phyloP scores from a whole-genome alignment of 2,797 vertebrate genomes.

The Leptoclinus maculatus region DNA sequence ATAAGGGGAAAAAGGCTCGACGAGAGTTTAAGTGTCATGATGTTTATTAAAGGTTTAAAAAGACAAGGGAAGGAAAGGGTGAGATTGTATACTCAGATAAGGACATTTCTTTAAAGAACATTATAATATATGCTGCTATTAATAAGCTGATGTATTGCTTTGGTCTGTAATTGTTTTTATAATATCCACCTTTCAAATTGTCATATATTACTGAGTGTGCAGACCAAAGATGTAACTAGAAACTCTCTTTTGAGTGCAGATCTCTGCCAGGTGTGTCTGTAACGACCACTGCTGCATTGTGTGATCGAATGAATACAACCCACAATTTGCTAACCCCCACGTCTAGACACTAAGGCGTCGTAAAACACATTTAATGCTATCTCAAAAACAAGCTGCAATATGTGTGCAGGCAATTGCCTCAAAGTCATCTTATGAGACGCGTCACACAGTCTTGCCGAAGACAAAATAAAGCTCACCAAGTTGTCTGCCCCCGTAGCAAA shows the following conservation, averaged over 20 bases:
- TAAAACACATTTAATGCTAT: neutral
- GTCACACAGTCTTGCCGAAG: neutral
- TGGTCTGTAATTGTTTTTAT: neutral
- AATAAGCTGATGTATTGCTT: neutral
- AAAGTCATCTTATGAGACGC: neutral
- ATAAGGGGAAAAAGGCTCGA: constrained; percentile 56
- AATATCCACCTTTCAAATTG: neutral
- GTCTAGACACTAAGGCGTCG: neutral
- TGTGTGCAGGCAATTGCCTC: no score
- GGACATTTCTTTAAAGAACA: neutral
- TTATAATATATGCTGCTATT: neutral
- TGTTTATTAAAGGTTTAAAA: constrained; percentile 63
- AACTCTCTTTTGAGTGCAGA: no score
- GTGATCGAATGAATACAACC: no score
- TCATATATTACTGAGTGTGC: neutral
- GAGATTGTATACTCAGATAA: neutral
- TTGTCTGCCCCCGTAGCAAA: neutral
- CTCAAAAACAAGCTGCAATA: no score
- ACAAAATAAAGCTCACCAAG: neutral
- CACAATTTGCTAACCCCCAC: no score
- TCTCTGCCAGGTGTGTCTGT: no score
- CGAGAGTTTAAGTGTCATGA: constrained; percentile 40
- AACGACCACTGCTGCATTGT: no score
- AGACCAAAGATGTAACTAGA: no score
- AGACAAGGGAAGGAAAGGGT: constrained; percentile 11